Evolutionary conservation across 2,797 vertebrate genomes (phyloP).

Genomic region (Platalea minor): DNA sequence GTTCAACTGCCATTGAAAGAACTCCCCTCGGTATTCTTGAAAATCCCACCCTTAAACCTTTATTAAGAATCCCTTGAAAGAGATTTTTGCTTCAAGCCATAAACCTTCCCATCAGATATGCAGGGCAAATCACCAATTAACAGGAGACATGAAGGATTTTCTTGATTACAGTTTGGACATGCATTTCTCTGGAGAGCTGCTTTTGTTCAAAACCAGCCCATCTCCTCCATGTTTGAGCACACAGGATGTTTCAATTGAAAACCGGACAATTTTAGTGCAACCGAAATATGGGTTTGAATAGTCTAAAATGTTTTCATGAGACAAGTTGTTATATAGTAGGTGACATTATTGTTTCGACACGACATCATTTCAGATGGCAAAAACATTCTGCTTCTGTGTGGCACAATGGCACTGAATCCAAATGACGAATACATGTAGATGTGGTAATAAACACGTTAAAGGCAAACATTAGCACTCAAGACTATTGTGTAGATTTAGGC

Average conservation of each 20-base stretch:
- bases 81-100: slow-evolving; percentile 47
- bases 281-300: background rate
- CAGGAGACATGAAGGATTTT: slow-evolving; percentile 44
- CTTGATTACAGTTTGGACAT: slow-evolving; percentile 32
- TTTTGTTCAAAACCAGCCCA: slow-evolving; percentile 30
- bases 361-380: background rate
- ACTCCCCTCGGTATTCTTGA: slow-evolving; percentile 5
- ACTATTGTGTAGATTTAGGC: background rate
- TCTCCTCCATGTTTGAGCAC: background rate
- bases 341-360: background rate
- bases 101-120: slow-evolving; percentile 40
- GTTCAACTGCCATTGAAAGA: background rate
- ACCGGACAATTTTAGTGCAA: background rate
- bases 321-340: background rate
- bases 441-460: background rate
- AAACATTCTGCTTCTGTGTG: background rate
- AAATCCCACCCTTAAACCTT: slow-evolving; percentile 43
- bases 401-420: background rate
- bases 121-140: slow-evolving; percentile 40
- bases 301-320: background rate
- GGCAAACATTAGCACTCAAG: background rate
- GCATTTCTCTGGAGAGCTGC: slow-evolving; percentile 47
- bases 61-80: slow-evolving; percentile 48
- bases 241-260: background rate
- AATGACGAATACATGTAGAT: background rate